A percentile compares a stretch with the other conserved stretches of the same genome.
phyloP scores from a whole-genome alignment of 2,888 invertebrate species.

The Rosalia funebris region DNA sequence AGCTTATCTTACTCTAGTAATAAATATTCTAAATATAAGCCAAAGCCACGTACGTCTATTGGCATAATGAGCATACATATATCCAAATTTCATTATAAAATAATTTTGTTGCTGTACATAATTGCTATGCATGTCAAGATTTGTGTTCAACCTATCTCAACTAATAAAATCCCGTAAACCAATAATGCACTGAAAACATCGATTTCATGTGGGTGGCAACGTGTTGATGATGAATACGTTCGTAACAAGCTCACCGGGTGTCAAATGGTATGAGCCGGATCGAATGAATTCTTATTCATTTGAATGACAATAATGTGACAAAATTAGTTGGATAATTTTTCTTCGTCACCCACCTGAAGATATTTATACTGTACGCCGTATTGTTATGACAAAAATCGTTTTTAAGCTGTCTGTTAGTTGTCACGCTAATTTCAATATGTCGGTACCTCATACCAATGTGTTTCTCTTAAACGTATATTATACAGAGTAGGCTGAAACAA shows the following conservation, averaged over 20 bases:
- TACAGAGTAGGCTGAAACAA: too few relatives aligned
- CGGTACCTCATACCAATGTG: too few relatives aligned
- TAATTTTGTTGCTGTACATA: too few relatives aligned
- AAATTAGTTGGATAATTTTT: conserved; percentile 15
- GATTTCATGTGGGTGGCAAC: conserved; percentile 16
- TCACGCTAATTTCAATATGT: not conserved
- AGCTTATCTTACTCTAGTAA: too few relatives aligned
- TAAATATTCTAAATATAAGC: too few relatives aligned
- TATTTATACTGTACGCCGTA: not conserved
- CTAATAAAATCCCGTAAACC: too few relatives aligned
- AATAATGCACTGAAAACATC: conserved; percentile 24
- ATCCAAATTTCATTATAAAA: too few relatives aligned
- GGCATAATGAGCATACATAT: too few relatives aligned
- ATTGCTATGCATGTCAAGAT: too few relatives aligned
- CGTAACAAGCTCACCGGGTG: conserved; percentile 20
- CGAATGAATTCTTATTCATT: conserved; percentile 29
- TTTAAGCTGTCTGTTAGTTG: conserved; percentile 2
- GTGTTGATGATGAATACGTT: conserved; percentile 21
- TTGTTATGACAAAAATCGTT: not conserved
- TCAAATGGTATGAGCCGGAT: conserved; percentile 21
- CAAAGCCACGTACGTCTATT: too few relatives aligned
- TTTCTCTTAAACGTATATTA: too few relatives aligned
- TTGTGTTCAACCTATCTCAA: too few relatives aligned
- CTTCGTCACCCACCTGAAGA: not conserved
- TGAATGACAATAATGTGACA: conserved; percentile 25